Conservation (phyloP, 2,113 vertebrate species). For the Istiophorus platypterus region DNA sequence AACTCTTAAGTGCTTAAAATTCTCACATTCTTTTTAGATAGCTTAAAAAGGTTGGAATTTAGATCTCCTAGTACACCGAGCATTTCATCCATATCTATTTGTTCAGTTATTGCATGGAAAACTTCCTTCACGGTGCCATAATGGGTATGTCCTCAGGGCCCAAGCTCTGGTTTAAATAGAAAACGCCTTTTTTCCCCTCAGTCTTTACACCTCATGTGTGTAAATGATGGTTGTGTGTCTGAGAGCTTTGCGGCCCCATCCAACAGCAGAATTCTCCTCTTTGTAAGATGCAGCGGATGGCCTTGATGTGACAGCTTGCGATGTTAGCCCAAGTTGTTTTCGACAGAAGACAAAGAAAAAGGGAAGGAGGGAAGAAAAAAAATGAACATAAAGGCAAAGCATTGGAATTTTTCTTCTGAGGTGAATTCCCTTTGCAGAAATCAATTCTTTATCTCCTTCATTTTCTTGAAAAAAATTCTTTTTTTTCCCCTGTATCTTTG, state of each 20-base stretch:
- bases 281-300: constrained; percentile 75
- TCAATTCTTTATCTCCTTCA: constrained; percentile 68
- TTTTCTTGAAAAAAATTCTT: constrained; percentile 56
- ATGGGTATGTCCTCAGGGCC: constrained; percentile 71
- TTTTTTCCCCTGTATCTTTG: constrained; percentile 69
- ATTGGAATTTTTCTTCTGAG: constrained; percentile 70
- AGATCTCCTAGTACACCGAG: constrained; percentile 35
- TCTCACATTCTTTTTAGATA: constrained; percentile 29
- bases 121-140: constrained; percentile 61
- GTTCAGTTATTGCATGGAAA: constrained; percentile 63
- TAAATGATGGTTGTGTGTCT: constrained; percentile 64
- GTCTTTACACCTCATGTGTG: constrained; percentile 63
- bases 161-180: constrained; percentile 69
- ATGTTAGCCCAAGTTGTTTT: constrained; percentile 84
- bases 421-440: constrained; percentile 74
- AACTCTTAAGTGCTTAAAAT: background rate
- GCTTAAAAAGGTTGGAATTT: constrained; percentile 40
- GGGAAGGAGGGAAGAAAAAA: constrained; percentile 41
- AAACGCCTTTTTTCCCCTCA: constrained; percentile 26
- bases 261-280: constrained; percentile 71
- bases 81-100: constrained; percentile 57
- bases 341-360: constrained; percentile 83
- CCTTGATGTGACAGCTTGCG: constrained; percentile 83
- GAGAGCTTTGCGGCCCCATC: constrained; percentile 58
- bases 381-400: constrained; percentile 66